Percentiles rank a stretch among this genome's conserved stretches.
Evolutionary conservation across 2,888 invertebrate genomes (phyloP).

Genomic region (Platycheirus albimanus): DNA sequence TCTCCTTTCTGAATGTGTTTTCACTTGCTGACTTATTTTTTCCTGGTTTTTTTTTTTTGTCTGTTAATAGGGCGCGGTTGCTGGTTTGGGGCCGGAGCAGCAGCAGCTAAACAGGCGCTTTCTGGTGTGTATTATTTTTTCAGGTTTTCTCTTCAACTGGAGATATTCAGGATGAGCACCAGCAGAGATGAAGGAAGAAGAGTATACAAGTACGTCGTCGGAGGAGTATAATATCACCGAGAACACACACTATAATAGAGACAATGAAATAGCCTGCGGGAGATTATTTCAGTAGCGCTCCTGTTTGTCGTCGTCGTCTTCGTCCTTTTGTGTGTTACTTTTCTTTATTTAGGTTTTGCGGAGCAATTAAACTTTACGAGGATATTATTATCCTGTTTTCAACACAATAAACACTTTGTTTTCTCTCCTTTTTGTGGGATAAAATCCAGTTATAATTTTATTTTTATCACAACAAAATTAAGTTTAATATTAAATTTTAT

Average conservation of each 20-base stretch:
- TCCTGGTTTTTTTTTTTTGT: constrained; percentile 23
- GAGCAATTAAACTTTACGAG: constrained; percentile 60
- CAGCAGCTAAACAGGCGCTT: constrained; percentile 66
- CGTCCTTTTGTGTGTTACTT: constrained; percentile 55
- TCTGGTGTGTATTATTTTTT: no score
- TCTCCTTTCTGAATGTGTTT: constrained; percentile 37
- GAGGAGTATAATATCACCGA: constrained; percentile 52
- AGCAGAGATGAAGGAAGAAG: constrained; percentile 49
- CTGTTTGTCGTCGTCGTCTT: constrained; percentile 50
- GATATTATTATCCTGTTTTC: constrained; percentile 43
- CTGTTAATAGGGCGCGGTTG: constrained; percentile 70
- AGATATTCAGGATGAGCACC: constrained; percentile 59
- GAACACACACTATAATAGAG: constrained; percentile 52
- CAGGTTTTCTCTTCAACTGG: constrained; percentile 49
- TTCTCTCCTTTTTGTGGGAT: not conserved
- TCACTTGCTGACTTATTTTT: constrained; percentile 28
- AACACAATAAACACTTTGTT: constrained; percentile 30
- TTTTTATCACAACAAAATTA: constrained; percentile 26
- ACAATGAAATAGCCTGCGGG: constrained; percentile 68
- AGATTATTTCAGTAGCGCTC: constrained; percentile 70
- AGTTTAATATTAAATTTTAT: constrained; percentile 27
- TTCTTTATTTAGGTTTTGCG: constrained; percentile 50
- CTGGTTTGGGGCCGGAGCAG: constrained; percentile 67
- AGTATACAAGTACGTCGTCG: constrained; percentile 31
- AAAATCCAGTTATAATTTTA: constrained; percentile 31